These are phyloP conservation scores for Corythornis madagascariensis DNA, from an alignment of 2,113 vertebrate species.

Conservation along the genomic window DNA sequence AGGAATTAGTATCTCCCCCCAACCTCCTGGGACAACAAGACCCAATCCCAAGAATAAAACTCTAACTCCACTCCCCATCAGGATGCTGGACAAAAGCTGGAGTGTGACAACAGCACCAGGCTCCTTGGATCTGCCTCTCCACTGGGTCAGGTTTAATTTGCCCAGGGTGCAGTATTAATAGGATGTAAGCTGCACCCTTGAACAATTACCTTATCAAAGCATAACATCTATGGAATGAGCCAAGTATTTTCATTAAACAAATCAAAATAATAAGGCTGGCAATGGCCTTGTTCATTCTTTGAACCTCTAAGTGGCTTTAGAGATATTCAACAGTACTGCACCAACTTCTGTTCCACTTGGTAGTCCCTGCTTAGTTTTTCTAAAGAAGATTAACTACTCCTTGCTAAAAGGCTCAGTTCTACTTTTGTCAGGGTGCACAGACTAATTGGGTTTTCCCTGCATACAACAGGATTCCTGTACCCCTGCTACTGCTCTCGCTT, in stretches of 20 bases:
- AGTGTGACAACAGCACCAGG: neutral
- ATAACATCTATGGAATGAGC: constrained; percentile 54
- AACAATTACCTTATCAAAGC: constrained; percentile 58
- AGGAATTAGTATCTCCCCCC: neutral
- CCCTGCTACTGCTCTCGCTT: neutral
- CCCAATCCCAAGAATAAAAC: neutral
- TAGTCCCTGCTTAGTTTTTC: neutral
- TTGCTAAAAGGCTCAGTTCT: neutral
- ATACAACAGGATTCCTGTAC: neutral
- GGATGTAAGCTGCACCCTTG: constrained; percentile 40
- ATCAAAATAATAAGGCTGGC: neutral
- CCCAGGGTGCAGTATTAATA: constrained; percentile 21
- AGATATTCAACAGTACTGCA: neutral
- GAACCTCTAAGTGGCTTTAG: constrained; percentile 32
- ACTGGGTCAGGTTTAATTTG: constrained; percentile 37
- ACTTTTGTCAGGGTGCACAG: neutral
- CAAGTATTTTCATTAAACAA: constrained; percentile 53
- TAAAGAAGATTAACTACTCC: constrained; percentile 10
- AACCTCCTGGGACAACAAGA: neutral
- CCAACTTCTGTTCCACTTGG: neutral
- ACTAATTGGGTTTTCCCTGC: constrained; percentile 20
- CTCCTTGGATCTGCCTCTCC: neutral
- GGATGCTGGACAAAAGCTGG: constrained; percentile 44
- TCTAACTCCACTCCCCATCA: neutral
- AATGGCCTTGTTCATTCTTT: constrained; percentile 9